Evolutionary conservation across 2,888 invertebrate species (phyloP).

Genomic region (Eurytoma adleriae): DNA sequence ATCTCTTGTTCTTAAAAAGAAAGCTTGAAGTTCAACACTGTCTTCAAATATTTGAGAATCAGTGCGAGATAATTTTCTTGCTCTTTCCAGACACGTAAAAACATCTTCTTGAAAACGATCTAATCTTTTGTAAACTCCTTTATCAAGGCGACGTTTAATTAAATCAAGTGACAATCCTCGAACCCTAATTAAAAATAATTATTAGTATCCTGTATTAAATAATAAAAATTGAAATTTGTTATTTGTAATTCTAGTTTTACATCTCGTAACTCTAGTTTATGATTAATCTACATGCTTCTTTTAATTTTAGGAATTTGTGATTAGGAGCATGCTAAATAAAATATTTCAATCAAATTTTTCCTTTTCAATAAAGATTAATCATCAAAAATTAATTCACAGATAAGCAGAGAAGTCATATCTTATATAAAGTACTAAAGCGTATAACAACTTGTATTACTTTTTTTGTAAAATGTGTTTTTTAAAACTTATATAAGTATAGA

Average conservation of each 20-base stretch:
- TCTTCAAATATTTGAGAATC: constrained; percentile 98
- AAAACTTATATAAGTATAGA: too few relatives aligned
- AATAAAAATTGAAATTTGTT: constrained; percentile 21
- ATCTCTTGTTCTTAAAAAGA: constrained; percentile 88
- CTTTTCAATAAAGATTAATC: background rate
- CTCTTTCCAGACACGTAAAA: constrained; percentile 94
- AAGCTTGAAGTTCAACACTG: constrained; percentile 93
- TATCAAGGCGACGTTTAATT: constrained; percentile 94
- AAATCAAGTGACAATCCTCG: constrained; percentile 93
- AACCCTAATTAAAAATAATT: constrained; percentile 77
- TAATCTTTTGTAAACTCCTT: constrained; percentile 93
- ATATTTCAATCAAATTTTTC: background rate
- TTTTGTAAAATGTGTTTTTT: too few relatives aligned
- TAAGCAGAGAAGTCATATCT: background rate
- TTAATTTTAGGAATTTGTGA: background rate
- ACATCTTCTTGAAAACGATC: constrained; percentile 98
- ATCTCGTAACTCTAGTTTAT: background rate
- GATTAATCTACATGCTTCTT: constrained; percentile 4
- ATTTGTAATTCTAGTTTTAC: background rate
- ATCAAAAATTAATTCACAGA: constrained; percentile 9
- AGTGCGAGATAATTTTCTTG: constrained; percentile 90
- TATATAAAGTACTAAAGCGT: background rate
- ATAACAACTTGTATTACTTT: too few relatives aligned
- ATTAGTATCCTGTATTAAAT: background rate
- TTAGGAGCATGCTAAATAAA: background rate